phyloP scores from a whole-genome alignment of 1,140 invertebrate genomes.

The Brachionus sp. region DNA sequence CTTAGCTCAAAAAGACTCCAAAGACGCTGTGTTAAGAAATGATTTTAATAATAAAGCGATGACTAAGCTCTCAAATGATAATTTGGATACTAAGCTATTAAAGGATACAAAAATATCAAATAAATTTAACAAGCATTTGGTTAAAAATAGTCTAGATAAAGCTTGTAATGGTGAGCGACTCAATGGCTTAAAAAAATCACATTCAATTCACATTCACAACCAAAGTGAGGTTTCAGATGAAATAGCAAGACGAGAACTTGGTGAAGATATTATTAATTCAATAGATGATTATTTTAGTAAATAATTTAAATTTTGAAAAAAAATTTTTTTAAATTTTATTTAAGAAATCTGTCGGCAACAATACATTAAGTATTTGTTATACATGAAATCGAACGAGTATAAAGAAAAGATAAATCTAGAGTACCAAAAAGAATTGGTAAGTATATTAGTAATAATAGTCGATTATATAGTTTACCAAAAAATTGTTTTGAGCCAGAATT shows the following conservation, averaged over 20 bases:
- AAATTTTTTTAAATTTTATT: background rate
- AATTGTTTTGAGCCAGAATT: no score
- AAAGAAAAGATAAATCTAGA: slow-evolving; percentile 37
- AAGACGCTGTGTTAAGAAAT: background rate
- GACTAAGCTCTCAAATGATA: slow-evolving; percentile 23
- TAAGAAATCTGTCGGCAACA: slow-evolving; percentile 31
- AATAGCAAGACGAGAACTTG: background rate
- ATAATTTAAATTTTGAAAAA: background rate
- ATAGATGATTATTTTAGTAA: slow-evolving; percentile 43
- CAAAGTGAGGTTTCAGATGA: background rate
- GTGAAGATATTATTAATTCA: slow-evolving; percentile 32
- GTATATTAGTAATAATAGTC: no score
- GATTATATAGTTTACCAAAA: no score
- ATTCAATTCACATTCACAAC: background rate
- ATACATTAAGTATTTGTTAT: slow-evolving; percentile 18
- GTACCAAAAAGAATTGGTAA: slow-evolving; percentile 5
- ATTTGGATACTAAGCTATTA: slow-evolving; percentile 7
- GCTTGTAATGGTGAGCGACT: background rate
- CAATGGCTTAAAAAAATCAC: background rate
- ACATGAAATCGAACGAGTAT: slow-evolving; percentile 29
- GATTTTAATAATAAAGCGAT: slow-evolving; percentile 20
- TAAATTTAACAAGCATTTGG: slow-evolving; percentile 2
- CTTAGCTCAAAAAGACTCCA: background rate
- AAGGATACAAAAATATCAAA: slow-evolving; percentile 14
- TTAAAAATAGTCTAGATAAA: background rate